Percentiles rank a stretch among this genome's conserved stretches.
phyloP scores from a whole-genome alignment of 2,113 vertebrate genomes.

The Myxocyprinus asiaticus region DNA sequence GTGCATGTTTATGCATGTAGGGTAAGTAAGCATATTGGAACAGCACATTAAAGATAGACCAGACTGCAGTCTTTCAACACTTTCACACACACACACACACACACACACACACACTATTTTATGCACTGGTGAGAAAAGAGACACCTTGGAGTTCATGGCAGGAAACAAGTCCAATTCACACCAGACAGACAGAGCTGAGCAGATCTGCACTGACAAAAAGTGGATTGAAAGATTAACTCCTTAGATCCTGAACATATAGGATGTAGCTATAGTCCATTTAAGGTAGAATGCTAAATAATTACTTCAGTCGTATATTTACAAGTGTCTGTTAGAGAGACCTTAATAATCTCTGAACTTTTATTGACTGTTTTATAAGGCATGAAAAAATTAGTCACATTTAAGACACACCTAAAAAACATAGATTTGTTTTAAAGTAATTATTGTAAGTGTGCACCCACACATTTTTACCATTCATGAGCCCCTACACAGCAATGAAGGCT shows the following conservation, averaged over 20 bases:
- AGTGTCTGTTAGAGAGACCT: not conserved
- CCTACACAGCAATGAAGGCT: not conserved
- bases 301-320: not conserved
- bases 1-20: constrained; percentile 26
- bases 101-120: no score
- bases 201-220: not conserved
- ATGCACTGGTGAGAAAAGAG: constrained; percentile 40
- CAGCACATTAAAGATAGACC: not conserved
- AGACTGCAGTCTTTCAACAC: constrained; percentile 13
- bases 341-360: not conserved
- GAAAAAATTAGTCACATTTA: not conserved
- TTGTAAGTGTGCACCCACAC: no score
- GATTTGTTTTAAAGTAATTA: no score
- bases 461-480: no score
- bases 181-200: constrained; percentile 3
- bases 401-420: no score
- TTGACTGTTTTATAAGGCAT: no score
- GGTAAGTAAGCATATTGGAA: not conserved
- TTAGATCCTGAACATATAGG: not conserved
- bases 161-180: constrained; percentile 53
- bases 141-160: constrained; percentile 33
- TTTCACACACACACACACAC: constrained; percentile 18
- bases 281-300: not conserved
- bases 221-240: not conserved
- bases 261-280: not conserved